Base-by-base conservation (phyloP, 2,888 invertebrate genomes). In the Lymantria monacha region DNA sequence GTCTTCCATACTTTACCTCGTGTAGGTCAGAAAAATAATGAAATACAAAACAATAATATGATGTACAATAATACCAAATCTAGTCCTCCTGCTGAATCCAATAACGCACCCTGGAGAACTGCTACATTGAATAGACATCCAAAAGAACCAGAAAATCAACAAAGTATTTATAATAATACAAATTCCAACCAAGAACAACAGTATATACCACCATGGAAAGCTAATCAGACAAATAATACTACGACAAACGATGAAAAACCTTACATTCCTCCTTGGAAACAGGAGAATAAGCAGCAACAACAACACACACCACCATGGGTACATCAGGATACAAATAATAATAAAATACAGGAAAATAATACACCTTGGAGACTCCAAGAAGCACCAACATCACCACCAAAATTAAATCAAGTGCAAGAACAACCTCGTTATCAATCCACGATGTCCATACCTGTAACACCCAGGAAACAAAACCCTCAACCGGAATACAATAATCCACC, bases 401-500 rank as follows among this genome's bases (percentile, higher is more conserved):
- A 72, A 9, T 11, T 56, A 9, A 73, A 72, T 44, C 72, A 69
- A 46, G 63, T 59, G 36, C 78, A 74, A 45, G 82, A 83, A 48
- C 85, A 81, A 66, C 83, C 85, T 7, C 79, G 91, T 45, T 92
- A 85, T 51, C 92, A 92, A 64, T 85, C 92, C 1, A 80, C 87
- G 3, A 91, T 92, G 78, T 90, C 91, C 0, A 91, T 92, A 59
- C 91, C 92, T 9, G 85, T 92, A 7, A 82, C 85, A 30, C 83
- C 87, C 38, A 81, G 78, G 48, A 89, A 85, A 73, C 84, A 73
- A 58, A 79, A 70, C 49, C 59, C 74, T 9, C 85, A 83, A 63
- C 74, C 81, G 0, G 83, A 83, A 51, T 81, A 82, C 55, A 87
- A 78, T 46, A 80, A 74, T 42, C 70, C 72, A 36, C 74, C 82